A percentile compares a stretch with the other conserved stretches of the same genome.
Evolutionary conservation across 30 jellyfish, hydroid and myxozoan genomes (phyloP).

Genomic region (Hydractinia echinata): DNA sequence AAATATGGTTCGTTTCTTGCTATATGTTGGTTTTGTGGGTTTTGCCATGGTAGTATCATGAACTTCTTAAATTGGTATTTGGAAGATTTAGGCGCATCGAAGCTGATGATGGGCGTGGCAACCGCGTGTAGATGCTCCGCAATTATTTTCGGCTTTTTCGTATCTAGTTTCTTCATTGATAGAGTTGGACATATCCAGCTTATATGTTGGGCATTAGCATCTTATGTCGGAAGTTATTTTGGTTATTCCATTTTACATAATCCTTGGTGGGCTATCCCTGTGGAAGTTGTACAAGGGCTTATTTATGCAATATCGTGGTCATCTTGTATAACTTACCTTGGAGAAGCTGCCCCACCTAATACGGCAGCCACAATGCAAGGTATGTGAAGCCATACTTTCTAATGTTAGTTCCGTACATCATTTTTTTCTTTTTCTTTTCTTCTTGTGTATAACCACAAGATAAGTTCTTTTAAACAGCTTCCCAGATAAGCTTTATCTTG

Average conservation of each 20-base stretch:
- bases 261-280: slow-evolving; percentile 98
- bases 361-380: slow-evolving; percentile 98
- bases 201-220: slow-evolving; percentile 68
- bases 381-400: slow-evolving; percentile 1
- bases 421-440: no score
- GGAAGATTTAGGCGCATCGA: slow-evolving; percentile 97
- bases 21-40: slow-evolving; percentile 95
- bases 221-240: slow-evolving; percentile 78
- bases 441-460: no score
- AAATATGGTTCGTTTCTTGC: slow-evolving; percentile 68
- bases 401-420: neutral
- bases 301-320: slow-evolving; percentile 97
- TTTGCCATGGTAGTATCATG: slow-evolving; percentile 98
- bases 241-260: slow-evolving; percentile 71
- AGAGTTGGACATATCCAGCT: slow-evolving; percentile 66
- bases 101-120: slow-evolving; percentile 98
- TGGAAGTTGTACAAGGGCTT: slow-evolving; percentile 86
- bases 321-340: slow-evolving; percentile 91
- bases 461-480: no score
- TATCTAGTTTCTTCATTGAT: slow-evolving; percentile 62
- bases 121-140: slow-evolving; percentile 86
- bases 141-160: slow-evolving; percentile 64
- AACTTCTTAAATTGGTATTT: slow-evolving; percentile 96
- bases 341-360: slow-evolving; percentile 90
- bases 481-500: no score